These are phyloP conservation scores for Heliornis fulica DNA, from an alignment of 2,113 vertebrate species.

Conservation along the genomic window DNA sequence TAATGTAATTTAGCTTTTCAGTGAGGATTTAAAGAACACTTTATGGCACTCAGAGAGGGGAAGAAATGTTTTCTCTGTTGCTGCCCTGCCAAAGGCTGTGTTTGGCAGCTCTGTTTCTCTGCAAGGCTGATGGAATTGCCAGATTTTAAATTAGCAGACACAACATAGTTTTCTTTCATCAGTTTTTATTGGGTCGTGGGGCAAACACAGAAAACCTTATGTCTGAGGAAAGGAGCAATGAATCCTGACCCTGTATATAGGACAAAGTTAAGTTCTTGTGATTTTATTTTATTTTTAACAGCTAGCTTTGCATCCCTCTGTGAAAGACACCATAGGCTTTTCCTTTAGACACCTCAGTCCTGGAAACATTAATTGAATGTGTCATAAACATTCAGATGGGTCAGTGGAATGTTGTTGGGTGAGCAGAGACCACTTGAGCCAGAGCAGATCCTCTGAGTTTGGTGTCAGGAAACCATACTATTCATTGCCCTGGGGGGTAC, in stretches of 20 bases:
- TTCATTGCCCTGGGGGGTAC: neutral
- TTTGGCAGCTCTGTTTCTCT: slow-evolving; percentile 31
- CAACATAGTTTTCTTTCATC: slow-evolving; percentile 1
- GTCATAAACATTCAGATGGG: neutral
- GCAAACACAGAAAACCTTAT: neutral
- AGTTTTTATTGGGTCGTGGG: neutral
- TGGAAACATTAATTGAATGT: neutral
- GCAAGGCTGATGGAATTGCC: neutral
- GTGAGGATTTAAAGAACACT: slow-evolving; percentile 15
- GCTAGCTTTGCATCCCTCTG: neutral
- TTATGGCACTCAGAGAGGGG: neutral
- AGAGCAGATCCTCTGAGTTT: neutral
- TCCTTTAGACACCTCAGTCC: neutral
- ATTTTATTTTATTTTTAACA: neutral
- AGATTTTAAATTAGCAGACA: slow-evolving; percentile 28
- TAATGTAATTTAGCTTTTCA: slow-evolving; percentile 4
- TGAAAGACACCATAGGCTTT: neutral
- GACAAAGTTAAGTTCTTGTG: neutral
- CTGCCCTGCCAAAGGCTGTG: neutral
- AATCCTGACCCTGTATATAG: neutral
- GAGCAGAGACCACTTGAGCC: neutral
- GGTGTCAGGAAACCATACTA: neutral
- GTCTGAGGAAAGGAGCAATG: neutral
- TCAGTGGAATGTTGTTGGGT: neutral
- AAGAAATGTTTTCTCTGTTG: neutral